Percentiles rank a stretch among this genome's conserved stretches.
These are phyloP conservation scores for Scaptomyza flava DNA, from an alignment of 2,888 invertebrate genomes.

Conservation along the genomic window DNA sequence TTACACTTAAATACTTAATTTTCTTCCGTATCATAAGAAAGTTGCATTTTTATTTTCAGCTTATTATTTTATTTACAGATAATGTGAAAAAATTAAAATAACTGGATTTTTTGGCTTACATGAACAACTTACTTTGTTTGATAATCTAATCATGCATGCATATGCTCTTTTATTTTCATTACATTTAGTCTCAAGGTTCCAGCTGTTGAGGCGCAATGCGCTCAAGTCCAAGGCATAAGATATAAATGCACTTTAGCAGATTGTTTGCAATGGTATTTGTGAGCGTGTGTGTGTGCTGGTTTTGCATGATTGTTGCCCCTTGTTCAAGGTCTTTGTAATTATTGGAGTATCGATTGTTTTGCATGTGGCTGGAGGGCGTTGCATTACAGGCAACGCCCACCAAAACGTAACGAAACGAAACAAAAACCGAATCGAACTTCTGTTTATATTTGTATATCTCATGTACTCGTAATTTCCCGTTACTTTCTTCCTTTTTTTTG, in stretches of 20 bases:
- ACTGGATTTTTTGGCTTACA: background rate
- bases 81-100: too few relatives aligned
- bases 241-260: constrained; percentile 50
- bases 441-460: constrained; percentile 21
- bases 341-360: constrained; percentile 72
- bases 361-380: constrained; percentile 29
- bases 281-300: constrained; percentile 1
- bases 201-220: constrained; percentile 4
- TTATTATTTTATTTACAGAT: too few relatives aligned
- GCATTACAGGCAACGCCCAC: background rate
- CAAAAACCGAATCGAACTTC: constrained; percentile 3
- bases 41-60: too few relatives aligned
- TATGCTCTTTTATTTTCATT: too few relatives aligned
- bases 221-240: constrained; percentile 22
- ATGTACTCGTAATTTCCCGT: constrained; percentile 1
- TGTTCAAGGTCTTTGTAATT: constrained; percentile 64
- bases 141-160: background rate
- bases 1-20: too few relatives aligned
- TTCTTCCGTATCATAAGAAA: too few relatives aligned
- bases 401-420: background rate
- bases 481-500: background rate
- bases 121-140: background rate
- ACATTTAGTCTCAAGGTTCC: background rate
- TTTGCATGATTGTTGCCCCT: constrained; percentile 22
- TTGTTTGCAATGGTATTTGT: constrained; percentile 7